A percentile compares a stretch with the other conserved stretches of the same genome.
These are phyloP conservation scores for Mesochorus sp. DNA, from an alignment of 2,888 invertebrate species.

Conservation along the genomic window DNA sequence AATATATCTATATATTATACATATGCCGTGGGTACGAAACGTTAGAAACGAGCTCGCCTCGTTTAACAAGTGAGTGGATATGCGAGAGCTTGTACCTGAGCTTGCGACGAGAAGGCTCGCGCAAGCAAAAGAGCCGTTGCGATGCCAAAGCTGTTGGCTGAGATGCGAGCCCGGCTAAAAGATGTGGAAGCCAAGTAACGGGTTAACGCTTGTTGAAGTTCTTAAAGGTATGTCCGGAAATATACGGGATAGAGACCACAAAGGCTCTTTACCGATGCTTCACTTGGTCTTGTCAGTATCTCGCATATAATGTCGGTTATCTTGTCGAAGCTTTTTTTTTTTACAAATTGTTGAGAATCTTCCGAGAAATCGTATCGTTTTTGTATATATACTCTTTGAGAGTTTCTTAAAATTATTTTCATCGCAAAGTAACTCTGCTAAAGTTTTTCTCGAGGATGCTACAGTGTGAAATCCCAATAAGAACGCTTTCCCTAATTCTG, in stretches of 20 bases:
- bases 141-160: slow-evolving; percentile 24
- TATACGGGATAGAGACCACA: slow-evolving; percentile 7
- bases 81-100: slow-evolving; percentile 36
- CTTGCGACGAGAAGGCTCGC: slow-evolving; percentile 24
- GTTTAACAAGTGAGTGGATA: slow-evolving; percentile 55
- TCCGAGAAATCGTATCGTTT: too few relatives aligned
- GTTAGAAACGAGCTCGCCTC: slow-evolving; percentile 45
- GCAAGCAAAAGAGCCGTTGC: slow-evolving; percentile 44
- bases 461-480: too few relatives aligned
- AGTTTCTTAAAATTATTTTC: too few relatives aligned
- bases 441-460: too few relatives aligned
- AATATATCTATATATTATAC: background rate
- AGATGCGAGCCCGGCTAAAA: slow-evolving; percentile 33
- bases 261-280: slow-evolving; percentile 21
- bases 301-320: too few relatives aligned
- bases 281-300: background rate
- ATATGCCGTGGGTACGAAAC: slow-evolving; percentile 3
- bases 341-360: too few relatives aligned
- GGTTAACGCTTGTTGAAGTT: slow-evolving; percentile 43
- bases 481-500: too few relatives aligned
- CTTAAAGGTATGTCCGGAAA: slow-evolving; percentile 37
- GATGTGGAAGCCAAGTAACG: slow-evolving; percentile 42
- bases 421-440: too few relatives aligned
- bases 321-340: too few relatives aligned
- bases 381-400: too few relatives aligned